Conservation (phyloP, 2,888 invertebrate species). For the Rutpela maculata region DNA sequence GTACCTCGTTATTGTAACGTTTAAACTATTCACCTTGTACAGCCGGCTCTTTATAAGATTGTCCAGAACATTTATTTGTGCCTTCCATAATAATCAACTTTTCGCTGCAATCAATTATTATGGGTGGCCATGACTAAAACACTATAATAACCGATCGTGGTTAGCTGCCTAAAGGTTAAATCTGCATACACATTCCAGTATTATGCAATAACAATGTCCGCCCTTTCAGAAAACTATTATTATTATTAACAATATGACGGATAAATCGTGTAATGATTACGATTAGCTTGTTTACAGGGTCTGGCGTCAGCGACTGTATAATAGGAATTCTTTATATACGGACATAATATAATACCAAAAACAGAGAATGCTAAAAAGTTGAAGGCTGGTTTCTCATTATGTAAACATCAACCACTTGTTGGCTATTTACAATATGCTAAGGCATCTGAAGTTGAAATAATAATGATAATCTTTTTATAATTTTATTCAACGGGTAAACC, state of each 20-base stretch:
- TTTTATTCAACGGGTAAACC: too few relatives aligned
- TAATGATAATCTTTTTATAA: neutral
- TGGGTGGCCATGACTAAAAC: constrained; percentile 33
- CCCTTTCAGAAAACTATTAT: constrained; percentile 21
- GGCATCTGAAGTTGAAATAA: neutral
- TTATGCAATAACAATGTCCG: constrained; percentile 25
- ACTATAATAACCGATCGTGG: constrained; percentile 27
- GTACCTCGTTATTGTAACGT: too few relatives aligned
- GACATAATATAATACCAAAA: neutral
- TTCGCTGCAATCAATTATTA: constrained; percentile 25
- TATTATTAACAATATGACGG: constrained; percentile 9
- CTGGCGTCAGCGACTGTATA: neutral
- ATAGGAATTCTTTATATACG: neutral
- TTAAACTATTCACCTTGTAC: neutral
- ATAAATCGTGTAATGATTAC: constrained; percentile 2
- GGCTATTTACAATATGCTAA: neutral
- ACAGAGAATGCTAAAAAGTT: neutral
- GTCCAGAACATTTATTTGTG: constrained; percentile 4
- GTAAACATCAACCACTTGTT: neutral
- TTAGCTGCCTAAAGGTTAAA: constrained; percentile 32
- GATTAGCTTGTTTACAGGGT: constrained; percentile 6
- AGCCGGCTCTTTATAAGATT: neutral
- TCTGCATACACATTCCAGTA: constrained; percentile 31
- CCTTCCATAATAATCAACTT: constrained; percentile 18
- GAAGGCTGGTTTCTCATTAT: too few relatives aligned